Evolutionary conservation across 2,888 invertebrate species (phyloP).

Genomic region (Diarsia brunnea): DNA sequence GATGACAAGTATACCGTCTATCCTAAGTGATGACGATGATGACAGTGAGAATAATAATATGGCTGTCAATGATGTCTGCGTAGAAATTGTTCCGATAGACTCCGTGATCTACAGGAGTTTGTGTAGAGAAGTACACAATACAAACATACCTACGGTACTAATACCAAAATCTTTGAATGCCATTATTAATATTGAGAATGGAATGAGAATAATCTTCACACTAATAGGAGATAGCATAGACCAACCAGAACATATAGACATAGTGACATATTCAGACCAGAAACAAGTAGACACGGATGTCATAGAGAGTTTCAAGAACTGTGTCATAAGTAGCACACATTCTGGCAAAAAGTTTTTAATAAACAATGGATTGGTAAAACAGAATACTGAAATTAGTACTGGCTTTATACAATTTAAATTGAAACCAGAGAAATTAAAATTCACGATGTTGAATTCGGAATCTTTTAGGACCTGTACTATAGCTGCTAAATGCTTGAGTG

Average conservation of each 20-base stretch:
- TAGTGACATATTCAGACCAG: slow-evolving; percentile 85
- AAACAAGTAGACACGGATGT: slow-evolving; percentile 78
- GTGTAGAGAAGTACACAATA: slow-evolving; percentile 84
- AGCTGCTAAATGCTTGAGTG: slow-evolving; percentile 80
- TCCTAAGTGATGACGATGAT: slow-evolving; percentile 74
- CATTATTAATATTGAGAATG: slow-evolving; percentile 89
- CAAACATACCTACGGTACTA: slow-evolving; percentile 87
- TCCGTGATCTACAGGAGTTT: slow-evolving; percentile 84
- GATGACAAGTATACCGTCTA: slow-evolving; percentile 82
- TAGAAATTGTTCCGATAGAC: slow-evolving; percentile 85
- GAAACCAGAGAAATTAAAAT: slow-evolving; percentile 86
- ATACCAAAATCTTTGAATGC: slow-evolving; percentile 89
- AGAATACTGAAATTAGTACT: slow-evolving; percentile 81
- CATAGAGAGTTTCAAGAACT: slow-evolving; percentile 88
- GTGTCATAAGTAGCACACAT: slow-evolving; percentile 87
- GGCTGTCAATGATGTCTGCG: slow-evolving; percentile 82
- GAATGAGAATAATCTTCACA: slow-evolving; percentile 90
- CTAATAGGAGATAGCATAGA: slow-evolving; percentile 80
- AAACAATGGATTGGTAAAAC: slow-evolving; percentile 88
- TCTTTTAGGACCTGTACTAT: slow-evolving; percentile 89
- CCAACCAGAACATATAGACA: slow-evolving; percentile 87
- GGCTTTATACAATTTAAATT: slow-evolving; percentile 85
- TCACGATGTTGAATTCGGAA: slow-evolving; percentile 88
- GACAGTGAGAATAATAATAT: slow-evolving; percentile 73
- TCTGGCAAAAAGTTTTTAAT: slow-evolving; percentile 89